These are phyloP conservation scores for Neodontobutis hainanensis DNA, from an alignment of 2,113 vertebrate genomes.

Conservation along the genomic window DNA sequence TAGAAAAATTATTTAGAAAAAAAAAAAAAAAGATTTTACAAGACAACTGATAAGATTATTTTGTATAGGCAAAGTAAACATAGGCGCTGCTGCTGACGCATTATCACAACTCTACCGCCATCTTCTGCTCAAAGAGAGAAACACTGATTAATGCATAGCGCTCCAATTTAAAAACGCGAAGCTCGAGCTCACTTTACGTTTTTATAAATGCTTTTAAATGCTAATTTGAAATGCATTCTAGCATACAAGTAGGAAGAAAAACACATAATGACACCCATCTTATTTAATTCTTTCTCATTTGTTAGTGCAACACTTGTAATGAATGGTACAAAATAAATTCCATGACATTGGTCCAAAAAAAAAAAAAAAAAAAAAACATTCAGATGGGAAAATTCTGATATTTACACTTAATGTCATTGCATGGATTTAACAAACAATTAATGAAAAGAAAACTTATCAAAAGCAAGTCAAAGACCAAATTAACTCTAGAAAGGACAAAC, in stretches of 20 bases:
- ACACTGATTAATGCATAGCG: no score
- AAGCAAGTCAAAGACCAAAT: neutral
- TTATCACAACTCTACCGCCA: slow-evolving; percentile 43
- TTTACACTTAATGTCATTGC: neutral
- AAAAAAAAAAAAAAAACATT: neutral
- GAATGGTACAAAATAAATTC: neutral
- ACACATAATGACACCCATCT: no score
- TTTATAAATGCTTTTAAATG: neutral
- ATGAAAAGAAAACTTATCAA: neutral
- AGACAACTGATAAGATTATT: no score
- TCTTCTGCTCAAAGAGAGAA: slow-evolving; percentile 41
- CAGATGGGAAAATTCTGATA: neutral
- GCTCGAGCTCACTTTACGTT: neutral
- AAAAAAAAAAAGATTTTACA: no score
- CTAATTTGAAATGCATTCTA: neutral
- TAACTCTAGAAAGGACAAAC: neutral
- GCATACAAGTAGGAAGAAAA: no score
- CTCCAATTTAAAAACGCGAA: neutral
- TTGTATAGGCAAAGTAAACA: slow-evolving; percentile 1
- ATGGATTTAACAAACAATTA: neutral
- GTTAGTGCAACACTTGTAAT: neutral
- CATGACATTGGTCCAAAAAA: slow-evolving; percentile 2
- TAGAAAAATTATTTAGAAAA: no score
- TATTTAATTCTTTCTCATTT: neutral
- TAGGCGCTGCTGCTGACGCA: slow-evolving; percentile 8